phyloP scores from a whole-genome alignment of 1,140 invertebrate genomes.

The Zaprionus inermis region DNA sequence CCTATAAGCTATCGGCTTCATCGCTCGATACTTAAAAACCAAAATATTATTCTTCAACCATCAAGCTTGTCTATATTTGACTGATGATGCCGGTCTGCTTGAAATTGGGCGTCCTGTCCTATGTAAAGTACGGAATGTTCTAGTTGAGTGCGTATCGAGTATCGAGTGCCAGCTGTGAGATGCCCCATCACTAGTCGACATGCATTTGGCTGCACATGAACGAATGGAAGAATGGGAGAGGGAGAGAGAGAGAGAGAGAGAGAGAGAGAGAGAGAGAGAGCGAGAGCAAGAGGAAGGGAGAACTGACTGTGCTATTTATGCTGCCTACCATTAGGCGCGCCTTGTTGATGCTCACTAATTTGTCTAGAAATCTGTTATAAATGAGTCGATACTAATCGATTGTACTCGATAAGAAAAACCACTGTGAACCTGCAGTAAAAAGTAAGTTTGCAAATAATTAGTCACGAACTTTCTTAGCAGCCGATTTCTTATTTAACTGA shows the following conservation, averaged over 20 bases:
- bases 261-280: too few species aligned
- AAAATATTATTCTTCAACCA: conserved; percentile 24
- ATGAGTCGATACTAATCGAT: conserved; percentile 2
- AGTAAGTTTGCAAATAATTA: background rate
- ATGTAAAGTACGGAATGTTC: background rate
- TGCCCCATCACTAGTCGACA: background rate
- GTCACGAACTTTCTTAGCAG: background rate
- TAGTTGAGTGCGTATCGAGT: background rate
- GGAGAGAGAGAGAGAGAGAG: too few species aligned
- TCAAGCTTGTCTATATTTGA: conserved; percentile 10
- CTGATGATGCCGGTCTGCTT: conserved; percentile 7
- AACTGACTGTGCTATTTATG: background rate
- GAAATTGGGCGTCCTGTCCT: background rate
- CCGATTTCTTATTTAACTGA: background rate
- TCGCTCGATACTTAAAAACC: conserved; percentile 29
- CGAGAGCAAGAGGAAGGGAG: too few species aligned
- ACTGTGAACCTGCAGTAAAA: background rate
- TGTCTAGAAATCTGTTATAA: conserved; percentile 1
- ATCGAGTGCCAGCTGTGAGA: background rate
- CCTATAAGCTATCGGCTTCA: conserved; percentile 19
- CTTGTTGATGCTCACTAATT: background rate
- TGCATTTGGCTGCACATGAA: background rate
- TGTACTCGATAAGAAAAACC: background rate
- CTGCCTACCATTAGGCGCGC: background rate
- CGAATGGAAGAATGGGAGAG: background rate